Conservation (phyloP, 2,113 vertebrate species). For the Cheilinus undulatus region DNA sequence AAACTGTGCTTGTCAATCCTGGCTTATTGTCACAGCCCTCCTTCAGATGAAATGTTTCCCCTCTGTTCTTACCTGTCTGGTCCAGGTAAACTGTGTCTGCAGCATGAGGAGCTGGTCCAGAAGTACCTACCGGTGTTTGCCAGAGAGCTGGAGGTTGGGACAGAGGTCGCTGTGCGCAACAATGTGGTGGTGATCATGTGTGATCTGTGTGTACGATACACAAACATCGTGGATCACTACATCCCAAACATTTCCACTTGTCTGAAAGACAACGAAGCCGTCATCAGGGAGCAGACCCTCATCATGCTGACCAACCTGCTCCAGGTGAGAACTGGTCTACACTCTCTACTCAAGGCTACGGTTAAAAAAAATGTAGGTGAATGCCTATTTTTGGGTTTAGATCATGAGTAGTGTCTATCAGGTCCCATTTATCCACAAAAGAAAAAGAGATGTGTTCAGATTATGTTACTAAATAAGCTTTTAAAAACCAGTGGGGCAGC, state of each 20-base stretch:
- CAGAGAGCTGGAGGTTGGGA: constrained; percentile 89
- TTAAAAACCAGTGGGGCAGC: too few species aligned
- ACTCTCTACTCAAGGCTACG: neutral
- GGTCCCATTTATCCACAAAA: too few species aligned
- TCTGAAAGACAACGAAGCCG: constrained; percentile 85
- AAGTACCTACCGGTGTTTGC: constrained; percentile 89
- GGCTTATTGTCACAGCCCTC: too few species aligned
- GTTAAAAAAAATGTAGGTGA: neutral
- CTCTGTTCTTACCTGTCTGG: neutral
- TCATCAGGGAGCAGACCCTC: constrained; percentile 92
- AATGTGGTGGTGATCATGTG: constrained; percentile 92
- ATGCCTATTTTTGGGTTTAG: too few species aligned
- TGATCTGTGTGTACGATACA: constrained; percentile 94
- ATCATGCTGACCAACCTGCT: constrained; percentile 95
- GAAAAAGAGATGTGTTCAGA: too few species aligned
- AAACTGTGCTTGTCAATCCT: too few species aligned
- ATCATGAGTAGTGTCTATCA: too few species aligned
- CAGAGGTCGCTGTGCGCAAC: constrained; percentile 87
- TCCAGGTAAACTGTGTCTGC: constrained; percentile 93
- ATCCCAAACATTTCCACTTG: constrained; percentile 90
- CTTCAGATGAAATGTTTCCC: neutral
- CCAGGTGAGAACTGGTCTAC: constrained; percentile 80
- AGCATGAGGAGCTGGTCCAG: constrained; percentile 91
- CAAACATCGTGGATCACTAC: constrained; percentile 90
- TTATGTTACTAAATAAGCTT: too few species aligned